Base-by-base conservation (phyloP, 1,140 invertebrate species). In the Choristoneura fumiferana region DNA sequence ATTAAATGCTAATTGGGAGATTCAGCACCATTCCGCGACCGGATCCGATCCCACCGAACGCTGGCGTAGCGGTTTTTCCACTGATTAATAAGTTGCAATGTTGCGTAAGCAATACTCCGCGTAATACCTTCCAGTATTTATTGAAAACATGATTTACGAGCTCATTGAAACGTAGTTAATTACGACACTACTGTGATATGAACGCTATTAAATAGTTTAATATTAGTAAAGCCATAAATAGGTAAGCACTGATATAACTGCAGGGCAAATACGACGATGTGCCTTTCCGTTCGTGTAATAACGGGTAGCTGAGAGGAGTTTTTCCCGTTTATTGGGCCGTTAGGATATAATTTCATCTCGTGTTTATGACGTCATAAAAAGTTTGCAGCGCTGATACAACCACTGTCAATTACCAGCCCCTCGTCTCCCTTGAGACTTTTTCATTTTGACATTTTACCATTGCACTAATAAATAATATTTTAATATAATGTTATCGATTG, bases 341-440 rank as follows among this genome's bases (percentile, higher is more conserved):
- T 81, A 82, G 74, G 81, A 82, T 84, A 84, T 84, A 82, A 84
- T 84, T 84, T 84, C 79, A 81, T 82, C 79, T 80, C 72, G 74
- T 81, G 79, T 84, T 84, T 84, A 84, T 80, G 78, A 64, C 69
- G 73, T 59, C 61, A 69, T 80, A 83, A 84, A 81, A 81, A 80
- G 69, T 83, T 81, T 81, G 69, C 72, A 81, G 69, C 81, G 72
- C 73, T 76, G 71, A 80, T 81, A 82, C 71, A 76, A 76, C 73
- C 70, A 79, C 76, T 78, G 80, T 78, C 82, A 81, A 81, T 81
- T 83, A 83, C 76, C 58, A 6, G 54, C 39, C 17, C 34, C 55
- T 62, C 60, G 36, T 37, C 34, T 65, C 70, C 54, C 61, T 54
- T 9, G 54, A 43, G 65, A 57, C 40, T 57, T 56, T 63, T 67